Evolutionary conservation across 23 tunicate species (phyloP).

Genomic region (Diplosoma virens): DNA sequence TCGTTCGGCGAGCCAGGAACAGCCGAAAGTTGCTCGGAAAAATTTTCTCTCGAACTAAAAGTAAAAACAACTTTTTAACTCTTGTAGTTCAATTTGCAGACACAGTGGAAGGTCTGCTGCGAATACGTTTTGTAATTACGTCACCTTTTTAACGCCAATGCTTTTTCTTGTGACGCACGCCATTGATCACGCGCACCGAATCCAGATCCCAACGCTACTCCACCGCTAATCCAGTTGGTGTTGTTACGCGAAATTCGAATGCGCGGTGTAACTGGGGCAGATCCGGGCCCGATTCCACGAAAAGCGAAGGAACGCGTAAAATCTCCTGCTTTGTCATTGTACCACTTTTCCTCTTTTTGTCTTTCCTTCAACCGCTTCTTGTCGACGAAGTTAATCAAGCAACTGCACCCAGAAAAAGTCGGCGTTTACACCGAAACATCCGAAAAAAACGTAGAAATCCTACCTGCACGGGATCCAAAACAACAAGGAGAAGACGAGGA

Average conservation of each 20-base stretch:
- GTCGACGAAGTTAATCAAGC: slow-evolving; percentile 89
- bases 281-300: slow-evolving; percentile 32
- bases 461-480: slow-evolving; percentile 91
- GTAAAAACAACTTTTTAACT: neutral
- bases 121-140: neutral
- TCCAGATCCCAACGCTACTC: slow-evolving; percentile 38
- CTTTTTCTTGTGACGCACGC: slow-evolving; percentile 60
- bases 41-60: slow-evolving; percentile 26
- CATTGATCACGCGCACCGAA: slow-evolving; percentile 59
- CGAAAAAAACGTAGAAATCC: neutral
- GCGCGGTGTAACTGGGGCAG: slow-evolving; percentile 50
- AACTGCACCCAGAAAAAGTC: no score
- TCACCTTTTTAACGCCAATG: slow-evolving; percentile 35
- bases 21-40: neutral
- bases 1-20: slow-evolving; percentile 18
- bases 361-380: slow-evolving; percentile 71
- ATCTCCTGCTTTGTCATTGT: slow-evolving; percentile 33
- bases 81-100: no score
- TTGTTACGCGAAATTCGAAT: slow-evolving; percentile 41
- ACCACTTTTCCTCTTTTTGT: slow-evolving; percentile 62
- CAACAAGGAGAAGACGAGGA: slow-evolving; percentile 71
- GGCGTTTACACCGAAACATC: no score
- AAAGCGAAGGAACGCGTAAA: slow-evolving; percentile 14
- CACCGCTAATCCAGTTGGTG: slow-evolving; percentile 11
- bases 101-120: neutral